Base-by-base conservation (phyloP, 2,888 invertebrate genomes). In the Andrena dorsata region DNA sequence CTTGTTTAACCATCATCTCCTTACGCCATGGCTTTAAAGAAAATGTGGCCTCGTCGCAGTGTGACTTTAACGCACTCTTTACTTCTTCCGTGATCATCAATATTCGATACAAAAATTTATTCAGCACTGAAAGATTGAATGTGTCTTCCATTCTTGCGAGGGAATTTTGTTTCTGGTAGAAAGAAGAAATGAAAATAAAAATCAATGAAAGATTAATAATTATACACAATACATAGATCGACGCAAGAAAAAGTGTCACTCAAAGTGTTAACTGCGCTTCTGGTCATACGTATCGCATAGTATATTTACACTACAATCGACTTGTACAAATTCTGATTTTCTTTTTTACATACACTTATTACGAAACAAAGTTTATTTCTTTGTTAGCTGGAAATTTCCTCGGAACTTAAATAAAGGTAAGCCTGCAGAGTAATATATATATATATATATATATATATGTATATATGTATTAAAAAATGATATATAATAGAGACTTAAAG, bases 31-130 rank as follows among this genome's bases (percentile, higher is more conserved):
- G 91, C 65, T 90, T 90, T 32, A 94, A 83, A 70, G 88, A 91
- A 73, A 90, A 91, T 75, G 79, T 88, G 1, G 92, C 93, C 78
- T 93, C 92, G 10, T 92, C 90, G 66, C 93, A 93, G 74, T 93
- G 89, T 10, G 28, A 80, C 76, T 89, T 87, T 28, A 93, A 74
- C 35, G 87, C 75, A 60, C 71, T 76, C 76, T 90, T 93, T 2
- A 89, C 90, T 13, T 87, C 79, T 61, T 93, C 91, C 2, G 92
- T 92, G 6, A 85, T 79, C 30, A 53, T 26, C 20, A 92, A 80
- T 73, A 86, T 84, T 16, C 78, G 74, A 8, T 65, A n/a, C 41
- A 92, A 82, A 75, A 91, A 91, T 41, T 89, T 72, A 28, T 61
- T 70, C 60, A 93, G 78, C 32, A 80, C 41, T 3, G 83, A 88